Base-by-base conservation (phyloP, 2,888 invertebrate species). In the Phyllotreta cruciferae region DNA sequence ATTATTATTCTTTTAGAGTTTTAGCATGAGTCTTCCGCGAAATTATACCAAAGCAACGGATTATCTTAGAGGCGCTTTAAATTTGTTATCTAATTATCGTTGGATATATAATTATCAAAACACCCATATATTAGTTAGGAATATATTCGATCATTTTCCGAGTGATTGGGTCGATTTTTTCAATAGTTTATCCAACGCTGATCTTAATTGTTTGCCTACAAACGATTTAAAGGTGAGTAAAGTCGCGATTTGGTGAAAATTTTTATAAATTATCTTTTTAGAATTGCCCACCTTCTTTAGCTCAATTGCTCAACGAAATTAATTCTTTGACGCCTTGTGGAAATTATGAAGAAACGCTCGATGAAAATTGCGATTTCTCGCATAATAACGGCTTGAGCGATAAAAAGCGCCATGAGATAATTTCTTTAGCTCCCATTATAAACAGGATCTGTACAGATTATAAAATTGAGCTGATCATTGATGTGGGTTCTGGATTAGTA, bases 401-500 rank as follows among this genome's bases (percentile, higher is more conserved):
- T 0, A 92, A 92, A 73, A 92, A 92, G 77, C 83, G 83, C 64
- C 90, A 92, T 68, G 92, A 92, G 82, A 88, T 92, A 49, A 70
- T 83, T 8, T 81, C 84, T 70, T 78, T 92, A 52, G 85, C 89
- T 1, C 80, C 84, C 37, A 80, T 87, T 70, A 83, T 89, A 13
- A 79, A 83, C 60, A 71, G 79, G 13, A 71, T 85, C 50, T 89
- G 87, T 71, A 70, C 75, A n/a, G 70, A 79, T 35, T 74, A 77
- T 6, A 76, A 80, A 6, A 83, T 86, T 61, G 77, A 83, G 52
- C 79, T 84, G 1, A 81, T 92, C 13, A 83, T 92, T 0, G 92
- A 92, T 79, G 83, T 92, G 71, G 92, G 92, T 9, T 86, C 88
- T 10, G 92, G 92, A 5, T 80, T 92, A 82, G 90, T 90, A 83